phyloP scores from a whole-genome alignment of 1,140 invertebrate species.

The Calephelis nemesis region DNA sequence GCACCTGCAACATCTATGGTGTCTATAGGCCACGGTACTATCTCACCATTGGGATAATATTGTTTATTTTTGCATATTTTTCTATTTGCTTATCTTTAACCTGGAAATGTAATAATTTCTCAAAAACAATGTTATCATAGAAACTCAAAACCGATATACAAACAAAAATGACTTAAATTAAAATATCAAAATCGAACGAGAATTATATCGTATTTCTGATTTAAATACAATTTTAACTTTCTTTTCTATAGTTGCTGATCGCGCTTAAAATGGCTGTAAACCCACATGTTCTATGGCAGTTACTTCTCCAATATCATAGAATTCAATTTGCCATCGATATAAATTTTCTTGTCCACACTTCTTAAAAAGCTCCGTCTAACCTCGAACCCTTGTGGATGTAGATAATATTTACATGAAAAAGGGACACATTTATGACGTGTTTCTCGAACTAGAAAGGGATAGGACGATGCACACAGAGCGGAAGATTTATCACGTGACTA shows the following conservation, averaged over 20 bases:
- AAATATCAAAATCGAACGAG: no score
- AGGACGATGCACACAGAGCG: slow-evolving; percentile 46
- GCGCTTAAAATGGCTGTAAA: not conserved
- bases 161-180: no score
- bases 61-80: no score
- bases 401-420: slow-evolving; percentile 62
- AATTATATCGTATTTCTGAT: no score
- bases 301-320: slow-evolving; percentile 10
- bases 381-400: slow-evolving; percentile 57
- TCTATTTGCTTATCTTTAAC: no score
- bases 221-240: no score
- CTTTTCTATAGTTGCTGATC: not conserved
- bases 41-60: no score
- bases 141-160: no score
- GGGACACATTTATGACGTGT: slow-evolving; percentile 50
- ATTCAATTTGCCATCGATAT: slow-evolving; percentile 49
- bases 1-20: no score
- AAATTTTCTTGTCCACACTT: slow-evolving; percentile 60
- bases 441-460: slow-evolving; percentile 55
- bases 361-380: slow-evolving; percentile 58
- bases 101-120: no score
- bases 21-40: no score
- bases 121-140: no score
- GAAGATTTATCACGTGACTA: slow-evolving; percentile 77
- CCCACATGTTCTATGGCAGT: not conserved